A percentile compares a stretch with the other conserved stretches of the same genome.
Evolutionary conservation across 2,797 vertebrate species (phyloP).

Genomic region (Sebastes oblongus): DNA sequence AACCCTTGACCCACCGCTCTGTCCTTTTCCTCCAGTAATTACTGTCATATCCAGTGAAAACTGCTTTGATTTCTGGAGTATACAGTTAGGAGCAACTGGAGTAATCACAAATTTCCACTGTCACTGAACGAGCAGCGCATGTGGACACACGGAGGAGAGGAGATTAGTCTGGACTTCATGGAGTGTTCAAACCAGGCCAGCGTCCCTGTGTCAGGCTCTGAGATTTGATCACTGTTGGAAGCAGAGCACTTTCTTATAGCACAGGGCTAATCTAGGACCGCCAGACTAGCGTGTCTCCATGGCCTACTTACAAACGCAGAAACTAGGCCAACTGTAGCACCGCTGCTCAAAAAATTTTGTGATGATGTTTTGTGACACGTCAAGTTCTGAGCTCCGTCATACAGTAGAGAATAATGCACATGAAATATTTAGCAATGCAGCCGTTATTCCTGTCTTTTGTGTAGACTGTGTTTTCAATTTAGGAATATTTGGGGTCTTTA

Average conservation of each 20-base stretch:
- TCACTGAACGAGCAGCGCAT: background rate
- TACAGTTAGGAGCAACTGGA: conserved; percentile 16
- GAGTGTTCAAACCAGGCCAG: conserved; percentile 62
- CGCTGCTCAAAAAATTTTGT: conserved; percentile 34
- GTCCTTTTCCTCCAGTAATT: conserved; percentile 19
- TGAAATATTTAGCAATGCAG: background rate
- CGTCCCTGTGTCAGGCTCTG: conserved; percentile 43
- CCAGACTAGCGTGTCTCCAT: conserved; percentile 58
- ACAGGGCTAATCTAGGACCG: conserved; percentile 59
- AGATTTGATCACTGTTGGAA: conserved; percentile 72
- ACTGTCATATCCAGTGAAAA: conserved; percentile 7
- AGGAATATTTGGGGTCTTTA: background rate
- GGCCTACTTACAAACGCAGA: conserved; percentile 74
- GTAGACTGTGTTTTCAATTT: background rate
- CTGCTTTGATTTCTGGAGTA: conserved; percentile 28
- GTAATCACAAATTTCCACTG: conserved; percentile 10
- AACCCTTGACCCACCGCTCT: conserved; percentile 3
- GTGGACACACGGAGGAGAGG: conserved; percentile 32
- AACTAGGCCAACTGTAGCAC: conserved; percentile 71
- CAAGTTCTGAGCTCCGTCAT: conserved; percentile 11
- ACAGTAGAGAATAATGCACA: conserved; percentile 8
- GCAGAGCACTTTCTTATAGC: conserved; percentile 59
- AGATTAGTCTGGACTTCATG: conserved; percentile 50
- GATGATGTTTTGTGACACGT: conserved; percentile 50
- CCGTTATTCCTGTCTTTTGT: background rate